phyloP scores from a whole-genome alignment of 1,140 invertebrate genomes.

The Rhizoglyphus robini region DNA sequence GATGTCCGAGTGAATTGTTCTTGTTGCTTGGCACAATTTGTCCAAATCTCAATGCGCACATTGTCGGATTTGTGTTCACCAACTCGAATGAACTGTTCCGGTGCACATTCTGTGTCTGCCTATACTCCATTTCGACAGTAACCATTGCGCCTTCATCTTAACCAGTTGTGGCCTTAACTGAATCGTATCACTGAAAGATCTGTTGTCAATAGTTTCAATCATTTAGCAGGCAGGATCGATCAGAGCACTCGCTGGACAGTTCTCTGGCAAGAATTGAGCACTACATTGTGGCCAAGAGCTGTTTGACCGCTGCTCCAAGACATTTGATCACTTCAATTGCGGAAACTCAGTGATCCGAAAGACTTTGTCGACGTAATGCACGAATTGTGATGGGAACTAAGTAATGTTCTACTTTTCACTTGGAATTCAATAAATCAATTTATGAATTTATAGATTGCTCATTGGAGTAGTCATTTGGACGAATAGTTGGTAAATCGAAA shows the following conservation, averaged over 20 bases:
- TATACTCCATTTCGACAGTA: constrained; percentile 34
- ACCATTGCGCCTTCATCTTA: not conserved
- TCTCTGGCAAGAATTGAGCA: not conserved
- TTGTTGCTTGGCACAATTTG: constrained; percentile 7
- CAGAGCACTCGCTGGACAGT: not conserved
- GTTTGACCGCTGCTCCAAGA: not conserved
- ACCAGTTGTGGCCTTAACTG: not conserved
- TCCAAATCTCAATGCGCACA: constrained; percentile 13
- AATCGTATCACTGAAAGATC: not conserved
- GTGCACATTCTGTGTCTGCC: constrained; percentile 36
- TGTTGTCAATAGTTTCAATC: not conserved
- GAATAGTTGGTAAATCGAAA: too few relatives aligned
- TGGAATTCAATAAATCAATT: too few relatives aligned
- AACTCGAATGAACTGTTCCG: constrained; percentile 9
- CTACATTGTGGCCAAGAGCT: not conserved
- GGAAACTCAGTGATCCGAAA: too few relatives aligned
- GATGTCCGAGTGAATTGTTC: not conserved
- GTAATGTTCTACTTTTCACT: too few relatives aligned
- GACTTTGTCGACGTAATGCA: too few relatives aligned
- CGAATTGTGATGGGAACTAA: too few relatives aligned
- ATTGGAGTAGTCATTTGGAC: too few relatives aligned
- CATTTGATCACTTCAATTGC: too few relatives aligned
- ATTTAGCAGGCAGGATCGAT: not conserved
- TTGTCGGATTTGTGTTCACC: not conserved
- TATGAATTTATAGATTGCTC: too few relatives aligned